Evolutionary conservation across 2,888 invertebrate genomes (phyloP).

Genomic region (Parnassius mnemosyne): DNA sequence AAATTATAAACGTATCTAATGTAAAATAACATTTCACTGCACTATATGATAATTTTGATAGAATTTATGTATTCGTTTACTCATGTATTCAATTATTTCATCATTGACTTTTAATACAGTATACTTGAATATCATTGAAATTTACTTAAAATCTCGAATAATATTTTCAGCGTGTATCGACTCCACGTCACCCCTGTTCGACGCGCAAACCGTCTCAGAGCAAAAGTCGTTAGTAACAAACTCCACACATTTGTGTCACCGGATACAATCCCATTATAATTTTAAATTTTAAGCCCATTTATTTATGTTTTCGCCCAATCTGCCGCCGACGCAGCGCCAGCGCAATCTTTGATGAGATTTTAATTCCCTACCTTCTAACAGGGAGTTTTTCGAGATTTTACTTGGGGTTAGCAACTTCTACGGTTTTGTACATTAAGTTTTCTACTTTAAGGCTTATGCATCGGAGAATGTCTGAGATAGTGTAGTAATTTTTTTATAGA

Average conservation of each 20-base stretch:
- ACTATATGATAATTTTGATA: too few species aligned
- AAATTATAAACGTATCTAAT: too few species aligned
- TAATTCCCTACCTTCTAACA: conserved; percentile 45
- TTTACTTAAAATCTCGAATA: too few species aligned
- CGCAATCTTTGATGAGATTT: conserved; percentile 72
- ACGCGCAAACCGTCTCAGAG: conserved; percentile 59
- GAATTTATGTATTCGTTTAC: too few species aligned
- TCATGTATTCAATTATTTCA: too few species aligned
- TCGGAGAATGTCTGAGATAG: too few species aligned
- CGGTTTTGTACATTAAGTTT: conserved; percentile 10
- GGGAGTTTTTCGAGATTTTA: conserved; percentile 26
- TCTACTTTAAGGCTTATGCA: not conserved
- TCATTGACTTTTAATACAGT: too few species aligned
- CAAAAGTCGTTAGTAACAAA: conserved; percentile 81
- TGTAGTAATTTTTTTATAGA: too few species aligned
- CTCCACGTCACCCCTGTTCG: conserved; percentile 48
- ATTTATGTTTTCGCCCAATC: conserved; percentile 73
- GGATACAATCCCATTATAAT: conserved; percentile 81
- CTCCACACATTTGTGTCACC: conserved; percentile 81
- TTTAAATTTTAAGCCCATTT: conserved; percentile 79
- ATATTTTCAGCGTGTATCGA: conserved; percentile 6
- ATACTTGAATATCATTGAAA: too few species aligned
- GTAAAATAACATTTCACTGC: too few species aligned
- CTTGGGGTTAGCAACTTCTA: conserved; percentile 18
- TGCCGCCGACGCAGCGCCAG: conserved; percentile 52